These are phyloP conservation scores for Paedocypris micromegethes DNA, from an alignment of 2,797 vertebrate species.

Conservation along the genomic window DNA sequence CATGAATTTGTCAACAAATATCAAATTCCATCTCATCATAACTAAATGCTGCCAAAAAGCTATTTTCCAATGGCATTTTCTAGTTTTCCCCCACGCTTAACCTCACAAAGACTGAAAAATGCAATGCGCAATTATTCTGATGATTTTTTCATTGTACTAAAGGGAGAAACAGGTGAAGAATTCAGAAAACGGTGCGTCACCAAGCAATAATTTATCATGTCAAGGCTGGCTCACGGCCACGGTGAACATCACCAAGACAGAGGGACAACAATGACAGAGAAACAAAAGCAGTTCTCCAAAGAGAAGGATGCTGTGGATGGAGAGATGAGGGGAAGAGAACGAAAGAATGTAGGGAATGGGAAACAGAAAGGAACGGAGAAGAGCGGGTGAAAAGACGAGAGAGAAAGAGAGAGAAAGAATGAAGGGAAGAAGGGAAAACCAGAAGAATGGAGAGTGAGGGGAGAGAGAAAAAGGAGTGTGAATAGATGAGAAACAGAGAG, in stretches of 20 bases:
- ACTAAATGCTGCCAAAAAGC: conserved; percentile 6
- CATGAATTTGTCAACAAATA: background rate
- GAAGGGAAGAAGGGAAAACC: too few species aligned
- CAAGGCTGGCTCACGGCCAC: conserved; percentile 18
- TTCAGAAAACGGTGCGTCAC: conserved; percentile 8
- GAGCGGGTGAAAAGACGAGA: too few species aligned
- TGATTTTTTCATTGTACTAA: conserved; percentile 23
- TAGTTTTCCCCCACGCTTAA: background rate
- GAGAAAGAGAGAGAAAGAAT: too few species aligned
- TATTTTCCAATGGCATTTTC: conserved; percentile 9
- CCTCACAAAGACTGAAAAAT: conserved; percentile 9
- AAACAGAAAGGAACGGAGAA: too few species aligned
- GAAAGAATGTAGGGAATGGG: too few species aligned
- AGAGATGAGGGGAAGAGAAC: background rate
- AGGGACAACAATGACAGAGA: conserved; percentile 15
- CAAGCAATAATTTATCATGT: conserved; percentile 30
- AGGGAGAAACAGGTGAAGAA: conserved; percentile 18
- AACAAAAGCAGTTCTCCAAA: conserved; percentile 1
- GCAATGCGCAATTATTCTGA: conserved; percentile 2
- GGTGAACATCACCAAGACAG: conserved; percentile 16
- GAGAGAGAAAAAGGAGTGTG: too few species aligned
- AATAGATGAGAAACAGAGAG: too few species aligned
- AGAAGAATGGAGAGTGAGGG: too few species aligned
- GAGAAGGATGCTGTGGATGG: background rate
- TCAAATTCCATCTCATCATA: background rate